Base-by-base conservation (phyloP, 1,140 invertebrate species). In the Megalopta genalis region DNA sequence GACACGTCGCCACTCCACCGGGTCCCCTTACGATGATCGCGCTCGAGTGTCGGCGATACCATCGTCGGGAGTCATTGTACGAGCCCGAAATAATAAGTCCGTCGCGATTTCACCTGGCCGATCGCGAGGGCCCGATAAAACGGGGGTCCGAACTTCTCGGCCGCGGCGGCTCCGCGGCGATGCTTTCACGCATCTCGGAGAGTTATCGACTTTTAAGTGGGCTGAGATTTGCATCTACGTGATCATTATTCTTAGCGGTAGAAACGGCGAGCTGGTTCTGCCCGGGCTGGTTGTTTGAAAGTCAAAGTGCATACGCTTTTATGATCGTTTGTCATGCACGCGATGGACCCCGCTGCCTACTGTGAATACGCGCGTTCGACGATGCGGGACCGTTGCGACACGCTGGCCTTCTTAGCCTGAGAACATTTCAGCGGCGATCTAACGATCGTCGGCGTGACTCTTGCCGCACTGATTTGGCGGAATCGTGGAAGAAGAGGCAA, bases 161-260 rank as follows among this genome's bases (percentile, higher is more conserved):
- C n/a, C 54, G n/a, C 6, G 21, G 7, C n/a, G 7, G 21, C 54
- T 21, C 5, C 46, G 60, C 9, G 18, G 18, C 25, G 54, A 39
- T 63, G 71, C 77, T 80, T 79, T 75, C 63, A 52, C 27, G 71
- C 72, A 75, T 74, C 37, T 46, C 12, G 60, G 39, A 77, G 63
- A n/a, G 63, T 85, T 72, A 75, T 67, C 23, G 72, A 75, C 54
- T 75, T 75, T 68, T 74, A 85, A 85, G 59, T 84, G 46, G 83
- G 57, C 57, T 85, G 37, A 67, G 80, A 85, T 85, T 85, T 82
- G 62, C 74, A 85, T 85, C 16, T 85, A 85, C 84, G 74, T 82
- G 74, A 84, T 75, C 68, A 74, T 62, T 78, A 77, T 82, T 62
- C 49, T 46, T 78, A 78, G 54, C 74, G 21, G 70, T 73, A 68